Evolutionary conservation across 2,113 vertebrate genomes (phyloP).

Genomic region (Xyliphius kryptos): DNA sequence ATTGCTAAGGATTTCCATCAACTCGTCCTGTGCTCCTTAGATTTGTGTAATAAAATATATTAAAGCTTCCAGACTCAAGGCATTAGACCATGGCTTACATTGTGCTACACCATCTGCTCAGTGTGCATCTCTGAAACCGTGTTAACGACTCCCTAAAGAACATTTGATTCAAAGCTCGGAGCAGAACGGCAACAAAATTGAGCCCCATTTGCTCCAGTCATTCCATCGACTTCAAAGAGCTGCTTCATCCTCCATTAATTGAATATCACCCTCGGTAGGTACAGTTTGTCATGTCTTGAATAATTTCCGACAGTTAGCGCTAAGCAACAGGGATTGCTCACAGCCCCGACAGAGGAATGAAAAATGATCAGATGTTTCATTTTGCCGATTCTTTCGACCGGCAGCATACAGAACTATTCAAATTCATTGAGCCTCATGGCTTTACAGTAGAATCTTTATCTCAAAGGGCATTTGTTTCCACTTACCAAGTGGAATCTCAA

Average conservation of each 20-base stretch:
- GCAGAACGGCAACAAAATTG: slow-evolving; percentile 21
- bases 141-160: slow-evolving; percentile 26
- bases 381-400: slow-evolving; percentile 20
- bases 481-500: slow-evolving; percentile 46
- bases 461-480: slow-evolving; percentile 51
- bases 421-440: slow-evolving; percentile 21
- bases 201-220: slow-evolving; percentile 28
- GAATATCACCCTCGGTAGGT: slow-evolving; percentile 41
- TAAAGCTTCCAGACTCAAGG: slow-evolving; percentile 14
- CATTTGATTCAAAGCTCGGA: slow-evolving; percentile 24
- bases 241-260: slow-evolving; percentile 45
- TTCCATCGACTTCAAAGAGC: slow-evolving; percentile 40
- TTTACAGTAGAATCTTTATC: slow-evolving; percentile 45
- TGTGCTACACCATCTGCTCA: neutral
- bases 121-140: slow-evolving; percentile 10
- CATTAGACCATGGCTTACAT: slow-evolving; percentile 15
- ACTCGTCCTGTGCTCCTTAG: neutral
- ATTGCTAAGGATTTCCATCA: slow-evolving; percentile 3
- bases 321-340: slow-evolving; percentile 16
- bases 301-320: slow-evolving; percentile 22
- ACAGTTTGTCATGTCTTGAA: slow-evolving; percentile 23
- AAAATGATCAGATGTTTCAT: slow-evolving; percentile 23
- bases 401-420: slow-evolving; percentile 7
- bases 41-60: slow-evolving; percentile 12
- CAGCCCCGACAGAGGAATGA: slow-evolving; percentile 10